Evolutionary conservation across 2,888 invertebrate species (phyloP).

Genomic region (Diarsia rubi): DNA sequence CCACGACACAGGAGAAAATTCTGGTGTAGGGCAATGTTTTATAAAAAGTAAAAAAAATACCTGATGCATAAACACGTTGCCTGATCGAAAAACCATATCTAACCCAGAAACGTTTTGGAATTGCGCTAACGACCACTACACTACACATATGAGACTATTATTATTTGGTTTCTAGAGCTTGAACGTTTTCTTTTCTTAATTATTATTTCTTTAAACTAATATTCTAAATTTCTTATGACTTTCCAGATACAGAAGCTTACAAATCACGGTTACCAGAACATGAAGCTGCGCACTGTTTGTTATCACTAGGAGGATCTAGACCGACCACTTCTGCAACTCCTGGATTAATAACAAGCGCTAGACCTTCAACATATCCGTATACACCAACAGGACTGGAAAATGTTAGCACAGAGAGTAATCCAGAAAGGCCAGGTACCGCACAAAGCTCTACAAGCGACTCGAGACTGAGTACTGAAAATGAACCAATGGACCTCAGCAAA

Average conservation of each 20-base stretch:
- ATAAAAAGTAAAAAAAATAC: too few relatives aligned
- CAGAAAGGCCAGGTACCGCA: slow-evolving; percentile 77
- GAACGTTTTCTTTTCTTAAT: background rate
- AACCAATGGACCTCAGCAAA: slow-evolving; percentile 89
- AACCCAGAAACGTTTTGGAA: slow-evolving; percentile 2
- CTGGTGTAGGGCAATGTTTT: too few relatives aligned
- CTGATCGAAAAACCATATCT: background rate
- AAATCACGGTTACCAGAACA: slow-evolving; percentile 95
- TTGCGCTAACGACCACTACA: background rate
- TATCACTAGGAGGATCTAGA: slow-evolving; percentile 93
- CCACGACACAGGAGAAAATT: too few relatives aligned
- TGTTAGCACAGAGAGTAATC: slow-evolving; percentile 72
- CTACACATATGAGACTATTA: background rate
- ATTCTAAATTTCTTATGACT: slow-evolving; percentile 21
- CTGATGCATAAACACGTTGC: background rate
- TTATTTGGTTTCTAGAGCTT: slow-evolving; percentile 2
- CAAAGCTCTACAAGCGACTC: slow-evolving; percentile 78
- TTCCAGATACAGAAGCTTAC: slow-evolving; percentile 92
- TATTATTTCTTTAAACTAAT: slow-evolving; percentile 7
- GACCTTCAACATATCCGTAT: slow-evolving; percentile 94
- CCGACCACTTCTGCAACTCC: slow-evolving; percentile 89
- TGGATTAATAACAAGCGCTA: slow-evolving; percentile 90
- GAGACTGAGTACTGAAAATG: slow-evolving; percentile 86
- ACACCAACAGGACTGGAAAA: slow-evolving; percentile 83
- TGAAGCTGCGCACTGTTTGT: slow-evolving; percentile 95